phyloP scores from a whole-genome alignment of 2,113 vertebrate genomes.

The Triplophysa tibetana region DNA sequence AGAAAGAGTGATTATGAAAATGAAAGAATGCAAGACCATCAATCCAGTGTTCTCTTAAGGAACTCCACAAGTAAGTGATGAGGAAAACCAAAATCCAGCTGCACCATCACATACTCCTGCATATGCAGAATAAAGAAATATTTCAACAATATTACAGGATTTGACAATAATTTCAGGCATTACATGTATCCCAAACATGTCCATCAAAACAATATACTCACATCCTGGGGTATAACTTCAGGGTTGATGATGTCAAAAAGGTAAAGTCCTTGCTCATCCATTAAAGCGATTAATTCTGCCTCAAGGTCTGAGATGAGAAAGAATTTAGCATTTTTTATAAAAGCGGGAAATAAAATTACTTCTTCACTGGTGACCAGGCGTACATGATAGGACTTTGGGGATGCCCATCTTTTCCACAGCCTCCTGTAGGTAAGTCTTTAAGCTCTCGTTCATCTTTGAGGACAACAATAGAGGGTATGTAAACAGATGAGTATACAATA shows the following conservation, averaged over 20 bases:
- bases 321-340: neutral
- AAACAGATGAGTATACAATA: neutral
- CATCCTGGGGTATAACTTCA: conserved; percentile 75
- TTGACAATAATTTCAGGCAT: neutral
- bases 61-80: conserved; percentile 81
- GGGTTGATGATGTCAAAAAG: conserved; percentile 79
- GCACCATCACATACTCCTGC: conserved; percentile 78
- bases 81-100: conserved; percentile 84
- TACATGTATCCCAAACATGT: neutral
- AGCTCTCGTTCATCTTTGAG: conserved; percentile 58
- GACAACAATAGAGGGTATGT: neutral
- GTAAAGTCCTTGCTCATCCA: conserved; percentile 78
- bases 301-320: conserved; percentile 70
- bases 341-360: neutral
- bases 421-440: conserved; percentile 66
- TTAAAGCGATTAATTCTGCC: conserved; percentile 68
- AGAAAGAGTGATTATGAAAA: neutral
- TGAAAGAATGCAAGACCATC: neutral
- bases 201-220: conserved; percentile 52
- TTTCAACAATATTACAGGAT: neutral
- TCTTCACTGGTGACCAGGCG: conserved; percentile 53
- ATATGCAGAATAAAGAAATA: conserved; percentile 43
- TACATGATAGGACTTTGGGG: conserved; percentile 78
- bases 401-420: conserved; percentile 72
- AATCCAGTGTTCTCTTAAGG: conserved; percentile 72